phyloP scores from a whole-genome alignment of 2,113 vertebrate genomes.

The Drymodes brunneopygia region DNA sequence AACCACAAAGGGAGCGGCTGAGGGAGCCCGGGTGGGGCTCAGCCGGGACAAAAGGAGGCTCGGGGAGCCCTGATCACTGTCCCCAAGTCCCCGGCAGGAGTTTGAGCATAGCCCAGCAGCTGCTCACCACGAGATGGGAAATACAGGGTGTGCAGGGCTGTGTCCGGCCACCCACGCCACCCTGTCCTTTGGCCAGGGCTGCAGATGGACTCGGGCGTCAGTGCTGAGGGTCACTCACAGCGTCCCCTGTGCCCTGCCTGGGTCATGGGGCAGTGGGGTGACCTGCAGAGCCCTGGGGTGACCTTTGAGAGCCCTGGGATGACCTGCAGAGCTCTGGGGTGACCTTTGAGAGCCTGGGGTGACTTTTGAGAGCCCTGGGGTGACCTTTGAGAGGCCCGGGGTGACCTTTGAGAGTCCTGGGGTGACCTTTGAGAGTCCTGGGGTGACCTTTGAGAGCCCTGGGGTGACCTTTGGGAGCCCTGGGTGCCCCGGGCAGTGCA shows the following conservation, averaged over 20 bases:
- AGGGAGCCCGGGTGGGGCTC: neutral
- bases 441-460: too few species aligned
- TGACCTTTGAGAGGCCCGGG: neutral
- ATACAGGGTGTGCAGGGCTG: fast-evolving
- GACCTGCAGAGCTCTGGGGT: too few species aligned
- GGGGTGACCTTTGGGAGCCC: neutral
- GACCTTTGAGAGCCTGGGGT: neutral
- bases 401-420: too few species aligned
- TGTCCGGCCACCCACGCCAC: fast-evolving
- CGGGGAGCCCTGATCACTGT: neutral
- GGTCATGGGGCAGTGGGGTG: too few species aligned
- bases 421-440: too few species aligned
- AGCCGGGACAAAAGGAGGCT: neutral
- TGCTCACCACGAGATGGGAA: fast-evolving
- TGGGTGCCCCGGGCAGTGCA: too few species aligned
- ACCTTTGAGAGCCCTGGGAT: too few species aligned
- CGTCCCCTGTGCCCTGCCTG: fast-evolving
- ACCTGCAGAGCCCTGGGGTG: too few species aligned
- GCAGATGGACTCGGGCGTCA: fast-evolving
- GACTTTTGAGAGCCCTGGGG: too few species aligned
- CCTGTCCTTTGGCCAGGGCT: fast-evolving
- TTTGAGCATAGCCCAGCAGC: neutral
- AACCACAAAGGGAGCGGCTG: fast-evolving
- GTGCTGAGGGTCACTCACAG: too few species aligned
- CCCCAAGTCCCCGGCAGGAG: neutral